Evolutionary conservation across 2,888 invertebrate genomes (phyloP), one percentile per base, ranked within the genome.

Genomic region (Tipula vernalis): DNA sequence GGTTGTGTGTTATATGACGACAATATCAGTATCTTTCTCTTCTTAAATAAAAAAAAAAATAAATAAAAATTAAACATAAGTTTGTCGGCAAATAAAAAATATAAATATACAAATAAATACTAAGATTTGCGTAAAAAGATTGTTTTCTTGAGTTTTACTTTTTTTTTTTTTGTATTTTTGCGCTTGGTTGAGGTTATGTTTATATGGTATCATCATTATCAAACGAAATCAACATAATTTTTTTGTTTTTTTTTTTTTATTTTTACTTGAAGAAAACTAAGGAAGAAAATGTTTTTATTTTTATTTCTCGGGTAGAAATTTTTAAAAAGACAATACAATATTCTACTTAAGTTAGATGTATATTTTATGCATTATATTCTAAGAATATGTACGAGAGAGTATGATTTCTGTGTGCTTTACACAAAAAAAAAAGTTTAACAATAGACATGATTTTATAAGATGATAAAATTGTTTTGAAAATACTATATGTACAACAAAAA

Each of bases 41-140:
- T 28, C 71, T 18, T 71, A 71, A 71, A 28, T 71, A 71, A 57
- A 57, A 57, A 51, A 47, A 47, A 57, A 57, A 57, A 15, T 10
- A 71, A 57, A 18, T 28, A 71, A 71, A 71, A 71, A 28, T 28
- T 71, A 28, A 71, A 12, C 71, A 71, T 71, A 71, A 71, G 71
- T 71, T 71, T 71, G 71, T 71, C 71, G 71, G 71, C 71, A 71
- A 71, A 71, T 71, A 71, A 71, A 71, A 71, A 28, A 71, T 71
- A 71, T 71, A 71, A 71, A 71, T 71, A 71, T 71, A 71, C 71
- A 71, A 71, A 71, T 71, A 71, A 71, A 71, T 71, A 71, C 71
- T 71, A 71, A 71, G 71, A 71, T 71, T 71, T 71, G 71, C 71
- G 71, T 71, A 71, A 71, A 71, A 71, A 71, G 71, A 71, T 71